Base-by-base conservation (phyloP, 2,113 vertebrate genomes). In the Menura novaehollandiae region DNA sequence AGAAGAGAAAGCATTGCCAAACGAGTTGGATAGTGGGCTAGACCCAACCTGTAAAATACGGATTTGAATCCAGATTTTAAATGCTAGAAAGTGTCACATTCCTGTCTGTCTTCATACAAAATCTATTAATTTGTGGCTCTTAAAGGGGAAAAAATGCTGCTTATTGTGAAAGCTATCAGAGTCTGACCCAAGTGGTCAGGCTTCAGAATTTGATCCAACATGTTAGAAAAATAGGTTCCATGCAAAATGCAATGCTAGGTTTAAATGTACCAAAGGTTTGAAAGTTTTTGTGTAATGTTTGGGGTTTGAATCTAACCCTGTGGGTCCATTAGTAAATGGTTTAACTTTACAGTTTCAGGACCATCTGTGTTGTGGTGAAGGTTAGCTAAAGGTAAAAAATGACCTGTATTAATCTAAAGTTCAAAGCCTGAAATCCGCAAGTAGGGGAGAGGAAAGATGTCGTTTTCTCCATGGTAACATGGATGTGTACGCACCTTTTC, bases 401-500 rank as follows among this genome's bases (percentile, higher is more conserved):
- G 43, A 80, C 92, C 85, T 94, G 30, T 85, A 93, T 93, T 96
- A 93, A 93, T 94, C 63, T 95, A 67, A 80, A 93, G 79, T 91
- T 96, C 90, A 96, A 95, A 93, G 90, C 63, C 77, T 87, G 84
- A 78, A 93, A 91, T 92, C 69, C 8, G 0, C 79, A 80, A 86
- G 82, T 84, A 91, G 72, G 59, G 53, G 63, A 91, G 79, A 90
- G 90, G 75, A 84, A 55, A 91, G 88, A 90, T 90, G 27, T 90
- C 8, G 2, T 81, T 85, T 94, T 95, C 85, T 95, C 90, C 85
- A 91, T 95, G 85, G 93, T 91, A 94, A 85, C 79, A 52, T 76
- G 75, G 75, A 93, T 88, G 56, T 80, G 75, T 88, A 91, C 2
- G 14, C 79, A 71, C 47, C 72, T 94, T 95, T 94, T 93, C 43